A percentile compares a stretch with the other conserved stretches of the same genome.
Evolutionary conservation across 2,113 vertebrate species (phyloP).

Genomic region (Argyrosomus japonicus): DNA sequence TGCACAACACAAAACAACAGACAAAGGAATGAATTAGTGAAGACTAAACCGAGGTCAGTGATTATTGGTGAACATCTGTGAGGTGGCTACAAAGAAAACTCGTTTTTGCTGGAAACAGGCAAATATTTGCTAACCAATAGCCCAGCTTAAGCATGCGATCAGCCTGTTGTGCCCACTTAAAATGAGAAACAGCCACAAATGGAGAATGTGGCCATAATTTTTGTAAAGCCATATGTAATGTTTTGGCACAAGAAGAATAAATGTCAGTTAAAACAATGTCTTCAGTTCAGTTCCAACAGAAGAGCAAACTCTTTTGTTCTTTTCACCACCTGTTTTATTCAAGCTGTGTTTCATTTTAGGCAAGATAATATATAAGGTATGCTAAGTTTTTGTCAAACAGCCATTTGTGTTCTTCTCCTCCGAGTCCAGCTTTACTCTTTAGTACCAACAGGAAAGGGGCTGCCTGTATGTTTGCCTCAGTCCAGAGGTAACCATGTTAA

Average conservation of each 20-base stretch:
- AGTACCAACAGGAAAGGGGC: neutral
- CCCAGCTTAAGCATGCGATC: too few relatives aligned
- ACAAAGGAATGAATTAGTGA: neutral
- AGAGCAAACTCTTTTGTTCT: neutral
- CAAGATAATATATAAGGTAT: neutral
- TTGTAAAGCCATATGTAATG: neutral
- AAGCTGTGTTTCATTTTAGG: too few relatives aligned
- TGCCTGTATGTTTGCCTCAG: neutral
- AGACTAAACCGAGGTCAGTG: neutral
- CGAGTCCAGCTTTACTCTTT: neutral
- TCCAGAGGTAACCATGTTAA: constrained; percentile 8
- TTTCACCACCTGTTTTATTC: neutral
- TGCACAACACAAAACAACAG: neutral
- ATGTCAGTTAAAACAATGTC: neutral
- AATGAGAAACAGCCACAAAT: neutral
- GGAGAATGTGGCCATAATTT: neutral
- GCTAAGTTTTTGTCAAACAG: neutral
- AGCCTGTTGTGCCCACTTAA: neutral
- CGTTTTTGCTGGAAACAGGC: neutral
- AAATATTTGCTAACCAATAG: neutral
- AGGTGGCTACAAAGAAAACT: neutral
- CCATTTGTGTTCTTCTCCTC: neutral
- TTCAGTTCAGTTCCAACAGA: neutral
- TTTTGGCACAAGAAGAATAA: neutral
- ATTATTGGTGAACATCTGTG: neutral